Base-by-base conservation (phyloP, 2,888 invertebrate species). In the Acronicta aceris region DNA sequence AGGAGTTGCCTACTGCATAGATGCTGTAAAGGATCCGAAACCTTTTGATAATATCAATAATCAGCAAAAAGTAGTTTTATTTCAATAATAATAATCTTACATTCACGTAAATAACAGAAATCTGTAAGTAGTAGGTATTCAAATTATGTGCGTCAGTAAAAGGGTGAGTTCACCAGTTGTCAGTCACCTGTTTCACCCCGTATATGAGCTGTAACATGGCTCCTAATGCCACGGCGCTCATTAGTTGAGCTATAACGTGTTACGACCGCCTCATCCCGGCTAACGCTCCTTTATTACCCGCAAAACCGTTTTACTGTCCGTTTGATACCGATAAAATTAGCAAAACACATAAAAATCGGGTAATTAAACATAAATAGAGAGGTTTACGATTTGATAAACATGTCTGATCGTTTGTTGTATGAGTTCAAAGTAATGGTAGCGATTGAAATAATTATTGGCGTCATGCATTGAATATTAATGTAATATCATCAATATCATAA, bases 291-390 rank as follows among this genome's bases (percentile, higher is more conserved):
- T 75, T 63, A 74, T 65, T 47, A 64, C 52, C 78, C 76, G 67
- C 78, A 76, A 74, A 78, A 66, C 65, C 49, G 63, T 69, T 69
- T 73, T 64, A 60, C 59, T 65, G 38, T 12, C 48, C 46, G 65
- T 69, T 62, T 62, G 62, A 71, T 65, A 66, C 63, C 73, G 54
- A 74, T 74, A 67, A 71, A 78, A 76, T 78, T 76, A 78, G 67
- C 64, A 50, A 60, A 74, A 71, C 67, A 65, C 64, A 78, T 78
- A 60, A 78, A 77, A 74, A 74, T 71, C 46, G 49, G 57, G 59
- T 59, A 71, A 78, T 78, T 78, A 74, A 78, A 78, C 56, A 65
- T 63, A 63, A 71, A 75, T 68, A 68, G 56, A 52, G 45, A 21
- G 49, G 62, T 71, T 64, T 59, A 69, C 69, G 65, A 58, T 58